Evolutionary conservation across 2,113 vertebrate species (phyloP).

Genomic region (Pica pica): DNA sequence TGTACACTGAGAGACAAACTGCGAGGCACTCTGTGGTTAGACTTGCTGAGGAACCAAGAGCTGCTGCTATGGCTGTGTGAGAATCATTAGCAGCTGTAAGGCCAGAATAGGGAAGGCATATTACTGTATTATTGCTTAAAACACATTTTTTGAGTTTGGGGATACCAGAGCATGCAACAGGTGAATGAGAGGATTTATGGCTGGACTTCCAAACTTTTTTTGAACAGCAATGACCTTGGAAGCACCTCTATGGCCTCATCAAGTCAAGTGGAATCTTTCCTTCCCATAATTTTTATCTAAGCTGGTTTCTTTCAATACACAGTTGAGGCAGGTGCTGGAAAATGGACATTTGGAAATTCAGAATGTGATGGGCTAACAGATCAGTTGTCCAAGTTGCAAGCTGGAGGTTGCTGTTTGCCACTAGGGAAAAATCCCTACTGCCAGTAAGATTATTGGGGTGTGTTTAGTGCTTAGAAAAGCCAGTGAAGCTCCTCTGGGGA

Average conservation of each 20-base stretch:
- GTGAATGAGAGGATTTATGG: neutral
- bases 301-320: neutral
- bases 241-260: neutral
- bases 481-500: neutral
- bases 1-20: neutral
- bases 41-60: neutral
- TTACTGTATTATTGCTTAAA: neutral
- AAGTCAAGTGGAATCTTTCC: neutral
- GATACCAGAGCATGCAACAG: neutral
- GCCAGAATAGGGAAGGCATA: neutral
- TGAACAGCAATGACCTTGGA: neutral
- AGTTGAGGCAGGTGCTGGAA: neutral
- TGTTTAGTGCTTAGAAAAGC: neutral
- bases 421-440: neutral
- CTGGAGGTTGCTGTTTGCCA: neutral
- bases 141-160: neutral
- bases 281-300: neutral
- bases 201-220: neutral
- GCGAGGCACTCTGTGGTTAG: neutral
- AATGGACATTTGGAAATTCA: neutral
- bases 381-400: neutral
- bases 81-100: neutral
- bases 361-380: neutral
- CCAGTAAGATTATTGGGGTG: neutral
- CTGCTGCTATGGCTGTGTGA: neutral